Evolutionary conservation across 2,113 vertebrate species (phyloP), one percentile per base, ranked within the genome.

Genomic region (Eulemur macaco): DNA sequence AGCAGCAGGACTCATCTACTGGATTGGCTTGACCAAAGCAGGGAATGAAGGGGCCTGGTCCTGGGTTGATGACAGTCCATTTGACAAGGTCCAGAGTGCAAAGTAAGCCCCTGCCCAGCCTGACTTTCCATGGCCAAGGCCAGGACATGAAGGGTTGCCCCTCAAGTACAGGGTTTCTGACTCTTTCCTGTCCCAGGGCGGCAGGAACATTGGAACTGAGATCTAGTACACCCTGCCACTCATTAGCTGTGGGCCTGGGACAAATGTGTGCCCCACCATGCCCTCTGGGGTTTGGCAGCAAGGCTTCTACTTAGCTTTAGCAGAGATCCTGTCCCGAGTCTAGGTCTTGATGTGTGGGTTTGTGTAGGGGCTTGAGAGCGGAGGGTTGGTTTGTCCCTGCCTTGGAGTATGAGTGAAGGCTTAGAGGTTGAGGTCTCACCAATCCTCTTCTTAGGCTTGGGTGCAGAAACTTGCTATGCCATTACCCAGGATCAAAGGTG

Each of bases 11-110:
- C 0, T 56, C 25, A 0, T 0, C 15, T 31, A 87, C 71, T 98
- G 98, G 98, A 98, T 98, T 0, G 97, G 98, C 64, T 96, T 98
- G 64, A 97, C 95, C 56, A 97, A 97, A 80, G 50, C 52, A 39
- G 86, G 92, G 6, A 90, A 8, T 21, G 88, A 97, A 18, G 92
- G 97, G 31, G 3, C 10, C 4, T 98, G 98, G 98, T 13, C 18
- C 76, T 98, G 98, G 98, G 78, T 69, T 1, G 98, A 97, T n/a
- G 52, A 82, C 18, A 92, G 60, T 0, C 87, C 80, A 2, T 97
- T 89, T 45, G 17, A 74, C 50, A 89, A 89, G 52, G 54, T 52
- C 66, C 96, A 82, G 34, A 97, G 94, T 60, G 0, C 1, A 25
- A 95, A 58, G 96, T 97, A 76, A 93, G 56, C 2, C 50, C 25